These are phyloP conservation scores for Rhingia rostrata DNA, from an alignment of 2,888 invertebrate genomes.

Conservation along the genomic window DNA sequence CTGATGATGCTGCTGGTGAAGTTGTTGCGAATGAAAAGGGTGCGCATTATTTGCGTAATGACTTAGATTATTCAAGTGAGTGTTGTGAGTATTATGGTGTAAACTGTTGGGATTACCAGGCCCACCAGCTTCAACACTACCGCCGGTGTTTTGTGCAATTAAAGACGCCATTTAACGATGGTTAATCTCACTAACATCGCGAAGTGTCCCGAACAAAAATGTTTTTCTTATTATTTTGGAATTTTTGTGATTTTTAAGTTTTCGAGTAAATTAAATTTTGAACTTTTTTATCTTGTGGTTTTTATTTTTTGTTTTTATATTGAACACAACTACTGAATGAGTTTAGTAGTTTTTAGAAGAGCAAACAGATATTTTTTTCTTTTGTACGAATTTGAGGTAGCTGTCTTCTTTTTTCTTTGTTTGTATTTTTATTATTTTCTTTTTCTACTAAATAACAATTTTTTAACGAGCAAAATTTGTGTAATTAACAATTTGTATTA, in stretches of 20 bases:
- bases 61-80: conserved; percentile 80
- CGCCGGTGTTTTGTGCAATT: conserved; percentile 82
- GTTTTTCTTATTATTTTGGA: conserved; percentile 16
- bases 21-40: conserved; percentile 77
- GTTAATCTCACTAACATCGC: conserved; percentile 79
- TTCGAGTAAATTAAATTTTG: conserved; percentile 57
- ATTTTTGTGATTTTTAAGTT: conserved; percentile 15
- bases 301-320: conserved; percentile 48
- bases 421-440: conserved; percentile 50
- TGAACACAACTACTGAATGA: conserved; percentile 69
- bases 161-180: conserved; percentile 83
- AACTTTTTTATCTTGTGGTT: conserved; percentile 31
- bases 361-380: conserved; percentile 63
- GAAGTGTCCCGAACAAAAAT: conserved; percentile 65
- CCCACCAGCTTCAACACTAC: conserved; percentile 80
- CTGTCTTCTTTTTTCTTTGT: conserved; percentile 66
- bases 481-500: conserved; percentile 71
- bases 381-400: conserved; percentile 74
- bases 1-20: conserved; percentile 77
- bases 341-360: conserved; percentile 61
- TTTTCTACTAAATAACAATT: conserved; percentile 73
- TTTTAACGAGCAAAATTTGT: conserved; percentile 68
- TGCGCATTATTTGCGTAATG: conserved; percentile 77
- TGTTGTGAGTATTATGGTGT: conserved; percentile 80
- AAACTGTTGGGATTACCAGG: conserved; percentile 76